Base-by-base conservation (phyloP, 35 echinoderm and acorn worm species). In the Lytechinus variegatus region DNA sequence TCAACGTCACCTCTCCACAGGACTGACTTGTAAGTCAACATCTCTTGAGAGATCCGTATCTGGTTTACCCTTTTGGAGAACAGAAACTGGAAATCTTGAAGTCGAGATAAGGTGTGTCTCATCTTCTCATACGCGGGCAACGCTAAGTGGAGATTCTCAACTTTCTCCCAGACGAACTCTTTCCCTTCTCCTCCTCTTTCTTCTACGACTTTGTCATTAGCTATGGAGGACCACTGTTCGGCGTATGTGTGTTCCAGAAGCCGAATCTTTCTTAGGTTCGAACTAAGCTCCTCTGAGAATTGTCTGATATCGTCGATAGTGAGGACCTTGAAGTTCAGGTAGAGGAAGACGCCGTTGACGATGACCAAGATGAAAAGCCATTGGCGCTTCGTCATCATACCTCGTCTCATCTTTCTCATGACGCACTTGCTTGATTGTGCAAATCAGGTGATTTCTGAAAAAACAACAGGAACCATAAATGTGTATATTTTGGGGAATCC, bases 81-180 rank as follows among this genome's bases (percentile, higher is more conserved):
- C 44, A 60, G 44, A 8, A 61, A 57, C 51, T 93, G 92, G 96
- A 95, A 97, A 55, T 97, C 97, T 14, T 95, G 96, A 9, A 97
- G 58, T 61, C 92, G 96, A 12, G 97, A 96, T 55, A 97, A 71
- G 27, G 88, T 94, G 19, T 56, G 16, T 10, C 96, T 94, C 97
- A 97, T 97, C 94, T 97, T 97, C 66, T 94, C 94, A 53, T 96
- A 96, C 57, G 97, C 95, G 1, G 97, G 97, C 56, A 97, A 52
- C 5, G 94, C 55, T 52, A 58, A 86, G 24, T 95, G 96, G 24
- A 93, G 92, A 27, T 93, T 93, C n/a, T 93, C 92, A 4, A 93
- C 92, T 5, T 93, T 93, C 13, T 93, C 54, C 92, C 92, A 93
- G 55, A 93, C 92, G 21, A 93, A 93, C 52, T 16, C 87, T 29